Conservation (phyloP, 2,797 vertebrate genomes). For the Gambelia wislizenii region DNA sequence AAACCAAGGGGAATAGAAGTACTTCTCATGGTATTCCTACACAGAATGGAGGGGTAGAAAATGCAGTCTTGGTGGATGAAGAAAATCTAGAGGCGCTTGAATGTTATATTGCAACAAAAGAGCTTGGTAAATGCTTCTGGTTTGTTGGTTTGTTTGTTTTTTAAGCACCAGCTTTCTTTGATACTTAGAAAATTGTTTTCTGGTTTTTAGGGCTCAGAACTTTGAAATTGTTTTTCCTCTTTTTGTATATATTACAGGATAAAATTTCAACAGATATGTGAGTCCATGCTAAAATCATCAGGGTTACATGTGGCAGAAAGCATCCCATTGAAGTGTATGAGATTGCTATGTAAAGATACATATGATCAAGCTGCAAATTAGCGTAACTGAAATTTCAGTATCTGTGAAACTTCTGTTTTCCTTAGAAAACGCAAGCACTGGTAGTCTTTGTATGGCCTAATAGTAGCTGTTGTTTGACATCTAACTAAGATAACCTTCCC, state of each 20-base stretch:
- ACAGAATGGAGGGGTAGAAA: conserved; percentile 75
- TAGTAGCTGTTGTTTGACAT: background rate
- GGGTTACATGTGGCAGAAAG: background rate
- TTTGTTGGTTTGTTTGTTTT: background rate
- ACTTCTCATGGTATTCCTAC: conserved; percentile 74
- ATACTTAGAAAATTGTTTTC: background rate
- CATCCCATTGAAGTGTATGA: background rate
- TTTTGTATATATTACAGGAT: background rate
- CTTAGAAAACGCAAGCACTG: background rate
- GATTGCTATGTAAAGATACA: too few relatives aligned
- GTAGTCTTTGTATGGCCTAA: background rate
- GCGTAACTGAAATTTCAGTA: background rate
- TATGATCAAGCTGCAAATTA: too few relatives aligned
- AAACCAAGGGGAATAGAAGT: conserved; percentile 83
- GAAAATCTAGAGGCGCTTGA: conserved; percentile 75
- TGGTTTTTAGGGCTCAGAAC: background rate
- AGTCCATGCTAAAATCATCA: background rate
- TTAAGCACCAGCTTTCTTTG: conserved; percentile 1
- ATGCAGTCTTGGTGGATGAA: conserved; percentile 75
- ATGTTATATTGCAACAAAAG: conserved; percentile 79
- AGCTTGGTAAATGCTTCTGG: conserved; percentile 68
- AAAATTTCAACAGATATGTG: background rate
- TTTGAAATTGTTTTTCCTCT: background rate
- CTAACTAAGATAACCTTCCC: too few relatives aligned
- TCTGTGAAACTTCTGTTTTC: background rate